phyloP scores from a whole-genome alignment of 2,113 vertebrate genomes.

The Lepisosteus osseus region DNA sequence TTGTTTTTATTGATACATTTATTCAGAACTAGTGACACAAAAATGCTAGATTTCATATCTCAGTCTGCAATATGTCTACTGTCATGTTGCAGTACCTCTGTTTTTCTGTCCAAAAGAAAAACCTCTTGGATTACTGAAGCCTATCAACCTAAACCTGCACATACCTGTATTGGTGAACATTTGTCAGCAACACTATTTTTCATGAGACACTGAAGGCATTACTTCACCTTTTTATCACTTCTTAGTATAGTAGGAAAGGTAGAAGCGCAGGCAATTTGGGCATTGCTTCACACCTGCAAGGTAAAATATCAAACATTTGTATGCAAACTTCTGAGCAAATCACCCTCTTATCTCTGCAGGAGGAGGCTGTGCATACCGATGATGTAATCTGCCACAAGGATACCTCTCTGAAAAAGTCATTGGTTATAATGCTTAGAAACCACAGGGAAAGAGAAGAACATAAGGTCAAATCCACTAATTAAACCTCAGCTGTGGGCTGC shows the following conservation, averaged over 20 bases:
- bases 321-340: conserved; percentile 38
- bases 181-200: conserved; percentile 11
- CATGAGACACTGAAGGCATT: conserved; percentile 4
- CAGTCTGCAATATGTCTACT: too few species aligned
- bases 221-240: conserved; percentile 36
- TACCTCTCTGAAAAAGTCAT: not conserved
- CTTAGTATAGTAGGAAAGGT: conserved; percentile 32
- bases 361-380: not conserved
- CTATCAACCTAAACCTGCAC: too few species aligned
- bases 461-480: conserved; percentile 1
- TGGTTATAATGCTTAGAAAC: too few species aligned
- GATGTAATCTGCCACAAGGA: conserved; percentile 10
- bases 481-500: too few species aligned
- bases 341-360: conserved; percentile 39
- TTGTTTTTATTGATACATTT: too few species aligned
- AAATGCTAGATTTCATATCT: too few species aligned
- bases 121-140: too few species aligned
- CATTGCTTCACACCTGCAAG: conserved; percentile 57
- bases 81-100: too few species aligned
- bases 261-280: not conserved
- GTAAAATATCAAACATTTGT: conserved; percentile 31
- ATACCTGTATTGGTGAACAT: not conserved
- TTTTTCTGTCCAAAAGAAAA: too few species aligned
- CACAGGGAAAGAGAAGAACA: not conserved
- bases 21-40: too few species aligned